A percentile compares a stretch with the other conserved stretches of the same genome.
phyloP scores from a whole-genome alignment of 2,113 vertebrate genomes.

The Tapirus terrestris region DNA sequence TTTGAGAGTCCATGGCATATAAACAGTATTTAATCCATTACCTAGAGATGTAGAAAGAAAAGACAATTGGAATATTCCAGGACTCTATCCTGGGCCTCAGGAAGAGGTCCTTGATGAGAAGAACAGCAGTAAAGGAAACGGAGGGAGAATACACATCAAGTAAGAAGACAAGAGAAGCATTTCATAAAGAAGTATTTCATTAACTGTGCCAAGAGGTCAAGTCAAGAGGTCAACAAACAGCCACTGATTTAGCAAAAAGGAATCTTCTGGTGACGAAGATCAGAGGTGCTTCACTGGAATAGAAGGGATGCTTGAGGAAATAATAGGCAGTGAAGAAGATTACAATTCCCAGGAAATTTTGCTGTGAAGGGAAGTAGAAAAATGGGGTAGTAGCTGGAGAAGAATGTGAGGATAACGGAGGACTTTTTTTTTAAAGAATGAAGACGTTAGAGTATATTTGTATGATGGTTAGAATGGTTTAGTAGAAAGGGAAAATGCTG shows the following conservation, averaged over 20 bases:
- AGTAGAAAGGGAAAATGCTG: background rate
- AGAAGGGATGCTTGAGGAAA: background rate
- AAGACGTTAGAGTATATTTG: background rate
- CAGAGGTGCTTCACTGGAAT: background rate
- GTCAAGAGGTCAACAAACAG: background rate
- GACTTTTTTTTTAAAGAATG: background rate
- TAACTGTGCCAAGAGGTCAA: background rate
- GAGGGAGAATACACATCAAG: background rate
- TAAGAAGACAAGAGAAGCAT: constrained; percentile 12
- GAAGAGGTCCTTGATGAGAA: background rate
- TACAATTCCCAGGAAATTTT: background rate
- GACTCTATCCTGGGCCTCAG: background rate
- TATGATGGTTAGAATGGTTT: background rate
- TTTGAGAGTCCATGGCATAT: background rate
- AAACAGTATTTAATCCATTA: background rate
- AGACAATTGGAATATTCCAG: background rate
- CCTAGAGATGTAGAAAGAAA: background rate
- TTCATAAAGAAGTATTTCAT: background rate
- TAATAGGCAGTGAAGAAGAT: background rate
- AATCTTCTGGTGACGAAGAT: background rate
- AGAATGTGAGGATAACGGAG: background rate
- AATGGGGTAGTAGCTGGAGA: background rate
- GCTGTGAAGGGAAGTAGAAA: background rate
- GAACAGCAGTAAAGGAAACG: background rate
- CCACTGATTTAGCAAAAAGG: no score